These are phyloP conservation scores for Oligia strigilis DNA, from an alignment of 2,888 invertebrate genomes.

Conservation along the genomic window DNA sequence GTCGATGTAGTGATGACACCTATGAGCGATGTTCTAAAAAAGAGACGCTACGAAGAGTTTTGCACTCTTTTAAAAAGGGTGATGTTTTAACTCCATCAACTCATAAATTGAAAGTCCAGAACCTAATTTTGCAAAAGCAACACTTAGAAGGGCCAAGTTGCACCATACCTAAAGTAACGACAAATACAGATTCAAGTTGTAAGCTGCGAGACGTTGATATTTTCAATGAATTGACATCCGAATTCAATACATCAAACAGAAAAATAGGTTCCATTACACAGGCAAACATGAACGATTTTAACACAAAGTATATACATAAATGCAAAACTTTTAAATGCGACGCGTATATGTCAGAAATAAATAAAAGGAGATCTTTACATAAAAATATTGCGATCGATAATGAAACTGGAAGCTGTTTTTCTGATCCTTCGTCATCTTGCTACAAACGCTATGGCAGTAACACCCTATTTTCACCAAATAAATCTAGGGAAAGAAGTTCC, in stretches of 20 bases:
- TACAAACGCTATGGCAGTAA: conserved; percentile 39
- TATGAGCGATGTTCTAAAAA: conserved; percentile 15
- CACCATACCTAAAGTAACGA: not conserved
- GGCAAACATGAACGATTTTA: conserved; percentile 14
- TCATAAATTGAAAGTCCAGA: conserved; percentile 31
- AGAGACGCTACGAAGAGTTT: not conserved
- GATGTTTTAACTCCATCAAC: conserved; percentile 40
- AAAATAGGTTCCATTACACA: conserved; percentile 7
- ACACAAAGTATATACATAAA: conserved; percentile 10
- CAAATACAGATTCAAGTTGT: conserved; percentile 4
- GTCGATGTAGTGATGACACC: conserved; percentile 3
- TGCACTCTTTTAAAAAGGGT: conserved; percentile 27
- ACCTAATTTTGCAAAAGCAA: conserved; percentile 8
- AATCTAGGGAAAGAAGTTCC: conserved; percentile 56
- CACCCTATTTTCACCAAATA: conserved; percentile 16
- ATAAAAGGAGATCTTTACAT: conserved; percentile 30
- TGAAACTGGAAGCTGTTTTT: conserved; percentile 37
- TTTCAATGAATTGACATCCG: conserved; percentile 5
- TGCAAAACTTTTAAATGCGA: conserved; percentile 32
- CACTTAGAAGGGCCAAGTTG: not conserved
- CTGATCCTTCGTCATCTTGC: conserved; percentile 47
- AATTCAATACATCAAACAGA: conserved; percentile 4
- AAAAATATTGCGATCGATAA: conserved; percentile 31
- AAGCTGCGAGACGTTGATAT: not conserved
- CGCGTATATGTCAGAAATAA: conserved; percentile 31